Evolutionary conservation across 2,113 vertebrate species (phyloP).

Genomic region (Misgurnus anguillicaudatus): DNA sequence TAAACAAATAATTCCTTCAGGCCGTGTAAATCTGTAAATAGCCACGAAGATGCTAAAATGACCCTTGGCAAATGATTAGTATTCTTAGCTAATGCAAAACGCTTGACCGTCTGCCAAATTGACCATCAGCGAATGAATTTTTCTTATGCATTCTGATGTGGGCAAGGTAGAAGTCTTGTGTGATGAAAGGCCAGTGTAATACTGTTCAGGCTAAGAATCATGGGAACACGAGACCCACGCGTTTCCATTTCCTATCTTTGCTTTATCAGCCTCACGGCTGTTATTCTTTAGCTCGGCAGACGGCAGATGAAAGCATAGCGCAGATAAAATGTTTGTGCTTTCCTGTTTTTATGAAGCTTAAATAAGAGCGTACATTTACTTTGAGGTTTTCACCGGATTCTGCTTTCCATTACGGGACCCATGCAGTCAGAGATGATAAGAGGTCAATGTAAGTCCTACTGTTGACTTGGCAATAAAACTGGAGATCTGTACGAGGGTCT

Average conservation of each 20-base stretch:
- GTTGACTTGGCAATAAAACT: conserved; percentile 57
- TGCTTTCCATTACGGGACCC: conserved; percentile 75
- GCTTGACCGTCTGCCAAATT: conserved; percentile 38
- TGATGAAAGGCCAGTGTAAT: conserved; percentile 3
- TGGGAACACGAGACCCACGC: conserved; percentile 63
- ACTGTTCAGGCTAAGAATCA: conserved; percentile 58
- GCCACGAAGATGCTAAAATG: neutral
- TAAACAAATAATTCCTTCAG: conserved; percentile 2
- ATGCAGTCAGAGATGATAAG: conserved; percentile 64
- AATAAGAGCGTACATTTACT: conserved; percentile 67
- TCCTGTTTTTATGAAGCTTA: conserved; percentile 72
- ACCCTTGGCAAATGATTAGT: conserved; percentile 17
- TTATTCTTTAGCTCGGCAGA: conserved; percentile 67
- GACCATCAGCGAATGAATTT: conserved; percentile 16
- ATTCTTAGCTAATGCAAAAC: conserved; percentile 22
- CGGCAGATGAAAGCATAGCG: conserved; percentile 69
- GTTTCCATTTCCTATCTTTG: conserved; percentile 73
- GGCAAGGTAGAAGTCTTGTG: neutral
- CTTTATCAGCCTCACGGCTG: conserved; percentile 74
- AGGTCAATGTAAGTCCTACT: conserved; percentile 64
- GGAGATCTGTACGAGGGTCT: neutral
- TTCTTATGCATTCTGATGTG: conserved; percentile 18
- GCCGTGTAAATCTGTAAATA: neutral
- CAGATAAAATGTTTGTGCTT: conserved; percentile 76
- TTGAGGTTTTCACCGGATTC: conserved; percentile 67